A percentile compares a stretch with the other conserved stretches of the same genome.
These are phyloP conservation scores for Cataglyphis livida DNA, from an alignment of 2,888 invertebrate species.

Conservation along the genomic window DNA sequence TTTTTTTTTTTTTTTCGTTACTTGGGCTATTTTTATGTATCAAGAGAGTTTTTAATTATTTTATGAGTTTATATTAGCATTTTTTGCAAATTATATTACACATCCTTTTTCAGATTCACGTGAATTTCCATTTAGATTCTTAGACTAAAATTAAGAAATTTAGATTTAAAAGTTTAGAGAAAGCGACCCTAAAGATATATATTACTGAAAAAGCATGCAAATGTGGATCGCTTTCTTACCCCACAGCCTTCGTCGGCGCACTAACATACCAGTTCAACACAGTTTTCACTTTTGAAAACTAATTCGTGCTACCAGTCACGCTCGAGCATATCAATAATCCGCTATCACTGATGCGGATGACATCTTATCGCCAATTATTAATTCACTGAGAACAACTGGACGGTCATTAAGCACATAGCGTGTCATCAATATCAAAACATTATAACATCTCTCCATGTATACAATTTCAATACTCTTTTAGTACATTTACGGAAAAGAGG, in stretches of 20 bases:
- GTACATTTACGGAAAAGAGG: background rate
- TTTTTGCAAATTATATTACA: background rate
- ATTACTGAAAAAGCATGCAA: background rate
- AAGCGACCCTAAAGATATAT: constrained; percentile 14
- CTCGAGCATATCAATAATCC: background rate
- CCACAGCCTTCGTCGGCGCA: background rate
- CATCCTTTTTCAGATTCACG: background rate
- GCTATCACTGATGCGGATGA: background rate
- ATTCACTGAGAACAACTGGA: background rate
- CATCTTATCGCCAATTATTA: background rate
- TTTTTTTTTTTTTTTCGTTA: background rate
- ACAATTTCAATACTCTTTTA: background rate
- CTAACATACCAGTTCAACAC: constrained; percentile 8
- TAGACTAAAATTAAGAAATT: background rate
- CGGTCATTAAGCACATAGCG: background rate
- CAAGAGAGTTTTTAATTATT: background rate
- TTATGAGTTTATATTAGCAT: background rate
- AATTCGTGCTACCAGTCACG: constrained; percentile 14
- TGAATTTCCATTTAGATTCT: background rate
- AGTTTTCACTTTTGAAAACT: constrained; percentile 53
- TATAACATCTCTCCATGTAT: background rate
- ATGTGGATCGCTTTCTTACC: constrained; percentile 40
- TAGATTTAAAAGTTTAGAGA: background rate
- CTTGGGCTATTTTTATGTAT: background rate
- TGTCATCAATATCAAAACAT: background rate